Evolutionary conservation across 2,797 vertebrate species (phyloP).

Genomic region (Zenarchopterus dispar): DNA sequence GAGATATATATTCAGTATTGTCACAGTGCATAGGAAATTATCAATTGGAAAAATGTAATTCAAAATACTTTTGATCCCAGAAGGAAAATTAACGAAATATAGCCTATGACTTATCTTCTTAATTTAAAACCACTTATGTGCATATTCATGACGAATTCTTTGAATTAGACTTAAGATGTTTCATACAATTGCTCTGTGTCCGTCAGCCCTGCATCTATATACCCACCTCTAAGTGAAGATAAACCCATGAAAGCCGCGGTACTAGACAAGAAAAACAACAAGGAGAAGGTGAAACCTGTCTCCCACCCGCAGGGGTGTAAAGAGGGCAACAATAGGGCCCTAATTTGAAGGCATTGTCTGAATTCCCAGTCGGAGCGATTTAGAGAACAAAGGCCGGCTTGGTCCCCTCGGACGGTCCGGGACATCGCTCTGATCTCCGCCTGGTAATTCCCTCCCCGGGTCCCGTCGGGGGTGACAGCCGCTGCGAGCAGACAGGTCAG

Average conservation of each 20-base stretch:
- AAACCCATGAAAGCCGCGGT: conserved; percentile 33
- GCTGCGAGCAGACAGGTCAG: conserved; percentile 39
- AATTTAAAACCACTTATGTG: too few species aligned
- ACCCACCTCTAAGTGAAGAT: neutral
- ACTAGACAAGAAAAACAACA: conserved; percentile 25
- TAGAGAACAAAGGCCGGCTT: conserved; percentile 63
- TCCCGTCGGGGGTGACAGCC: conserved; percentile 44
- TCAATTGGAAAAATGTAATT: neutral
- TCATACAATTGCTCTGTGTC: too few species aligned
- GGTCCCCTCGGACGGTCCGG: conserved; percentile 47
- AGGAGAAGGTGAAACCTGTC: conserved; percentile 48
- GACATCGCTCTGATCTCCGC: conserved; percentile 59
- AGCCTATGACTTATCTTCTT: too few species aligned
- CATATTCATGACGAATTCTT: too few species aligned
- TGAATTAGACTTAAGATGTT: too few species aligned
- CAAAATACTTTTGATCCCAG: too few species aligned
- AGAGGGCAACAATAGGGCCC: conserved; percentile 53
- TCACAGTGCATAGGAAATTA: neutral
- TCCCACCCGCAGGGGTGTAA: conserved; percentile 26
- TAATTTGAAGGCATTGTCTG: conserved; percentile 69
- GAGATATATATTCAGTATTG: neutral
- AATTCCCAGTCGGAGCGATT: conserved; percentile 57
- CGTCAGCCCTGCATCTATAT: too few species aligned
- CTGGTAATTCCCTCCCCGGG: conserved; percentile 56
- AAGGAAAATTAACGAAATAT: too few species aligned